Percentiles rank a stretch among this genome's conserved stretches.
Evolutionary conservation across 30 jellyfish, hydroid and myxozoan species (phyloP).

Genomic region (Nemopilema nomurai): DNA sequence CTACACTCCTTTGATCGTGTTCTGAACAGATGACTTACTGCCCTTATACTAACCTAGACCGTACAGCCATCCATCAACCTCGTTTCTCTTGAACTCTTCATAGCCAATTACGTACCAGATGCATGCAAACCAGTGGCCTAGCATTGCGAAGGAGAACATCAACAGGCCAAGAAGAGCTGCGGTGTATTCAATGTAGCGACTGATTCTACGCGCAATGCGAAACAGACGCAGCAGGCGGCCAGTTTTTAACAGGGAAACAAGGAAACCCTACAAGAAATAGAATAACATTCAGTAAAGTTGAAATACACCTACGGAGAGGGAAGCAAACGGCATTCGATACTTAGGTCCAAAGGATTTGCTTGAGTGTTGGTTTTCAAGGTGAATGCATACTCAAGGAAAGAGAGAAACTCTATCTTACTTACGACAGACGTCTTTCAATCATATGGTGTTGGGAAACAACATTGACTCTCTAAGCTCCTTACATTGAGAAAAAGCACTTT

Average conservation of each 20-base stretch:
- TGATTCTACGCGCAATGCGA: slow-evolving; percentile 82
- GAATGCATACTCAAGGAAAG: too few species aligned
- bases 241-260: slow-evolving; percentile 71
- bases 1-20: too few species aligned
- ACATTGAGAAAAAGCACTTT: too few species aligned
- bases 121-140: slow-evolving; percentile 96
- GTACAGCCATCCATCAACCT: slow-evolving; percentile 79
- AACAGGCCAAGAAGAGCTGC: slow-evolving; percentile 76
- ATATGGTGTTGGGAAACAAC: too few species aligned
- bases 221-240: slow-evolving; percentile 87
- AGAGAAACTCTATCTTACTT: too few species aligned
- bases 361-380: too few species aligned
- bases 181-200: slow-evolving; percentile 87
- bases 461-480: too few species aligned
- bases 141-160: slow-evolving; percentile 92
- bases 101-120: slow-evolving; percentile 95
- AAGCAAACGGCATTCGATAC: too few species aligned
- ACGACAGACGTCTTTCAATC: too few species aligned
- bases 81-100: slow-evolving; percentile 63
- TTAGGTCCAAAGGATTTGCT: too few species aligned
- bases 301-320: too few species aligned
- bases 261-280: slow-evolving; percentile 53
- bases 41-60: slow-evolving; percentile 60
- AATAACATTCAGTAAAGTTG: neutral
- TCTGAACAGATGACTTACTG: neutral